Percentiles rank a stretch among this genome's conserved stretches.
These are phyloP conservation scores for Falco cherrug DNA, from an alignment of 2,797 vertebrate species.

Conservation along the genomic window DNA sequence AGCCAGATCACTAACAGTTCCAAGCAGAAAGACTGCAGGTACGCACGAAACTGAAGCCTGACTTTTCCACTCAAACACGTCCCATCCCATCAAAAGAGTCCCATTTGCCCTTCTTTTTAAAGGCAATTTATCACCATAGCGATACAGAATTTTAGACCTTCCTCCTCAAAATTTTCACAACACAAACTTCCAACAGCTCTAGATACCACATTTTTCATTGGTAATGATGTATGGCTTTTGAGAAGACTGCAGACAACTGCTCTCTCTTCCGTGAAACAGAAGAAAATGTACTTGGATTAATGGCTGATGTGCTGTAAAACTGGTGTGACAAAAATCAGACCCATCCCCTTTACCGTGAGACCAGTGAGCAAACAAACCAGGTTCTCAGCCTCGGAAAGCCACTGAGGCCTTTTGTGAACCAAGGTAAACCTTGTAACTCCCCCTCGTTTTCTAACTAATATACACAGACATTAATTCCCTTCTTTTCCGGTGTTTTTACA, in stretches of 20 bases:
- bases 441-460: neutral
- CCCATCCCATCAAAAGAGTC: neutral
- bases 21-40: neutral
- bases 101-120: neutral
- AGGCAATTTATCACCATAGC: neutral
- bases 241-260: neutral
- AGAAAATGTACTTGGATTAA: constrained; percentile 11
- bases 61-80: neutral
- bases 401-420: neutral
- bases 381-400: neutral
- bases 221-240: neutral
- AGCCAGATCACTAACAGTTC: neutral
- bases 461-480: neutral
- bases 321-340: neutral
- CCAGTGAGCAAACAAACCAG: neutral
- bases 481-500: neutral
- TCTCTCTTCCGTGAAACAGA: constrained; percentile 2
- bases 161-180: neutral
- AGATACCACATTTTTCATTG: neutral
- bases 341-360: neutral
- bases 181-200: neutral
- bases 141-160: neutral
- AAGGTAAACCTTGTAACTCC: neutral
- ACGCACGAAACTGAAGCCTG: neutral
- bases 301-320: neutral